phyloP scores from a whole-genome alignment of 2,888 invertebrate species.

The Lasioglossum marginatum region DNA sequence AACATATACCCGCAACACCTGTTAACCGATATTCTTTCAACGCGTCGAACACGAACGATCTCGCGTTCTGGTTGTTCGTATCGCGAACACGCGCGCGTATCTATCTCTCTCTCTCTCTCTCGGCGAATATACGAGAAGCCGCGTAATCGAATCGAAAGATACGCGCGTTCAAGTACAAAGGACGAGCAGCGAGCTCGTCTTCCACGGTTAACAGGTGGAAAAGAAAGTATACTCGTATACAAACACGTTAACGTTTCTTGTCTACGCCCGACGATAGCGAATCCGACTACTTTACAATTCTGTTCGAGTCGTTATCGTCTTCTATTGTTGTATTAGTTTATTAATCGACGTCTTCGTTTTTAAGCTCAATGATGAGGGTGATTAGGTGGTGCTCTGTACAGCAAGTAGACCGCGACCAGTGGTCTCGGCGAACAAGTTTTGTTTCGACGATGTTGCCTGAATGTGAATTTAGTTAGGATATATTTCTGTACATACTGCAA shows the following conservation, averaged over 20 bases:
- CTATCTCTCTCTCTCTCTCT: neutral
- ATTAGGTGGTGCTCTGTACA: conserved; percentile 67
- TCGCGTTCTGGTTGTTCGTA: neutral
- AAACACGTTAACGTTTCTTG: conserved; percentile 44
- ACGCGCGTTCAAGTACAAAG: conserved; percentile 4
- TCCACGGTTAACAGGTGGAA: neutral
- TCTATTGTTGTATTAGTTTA: conserved; percentile 40
- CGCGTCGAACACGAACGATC: neutral
- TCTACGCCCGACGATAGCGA: conserved; percentile 33
- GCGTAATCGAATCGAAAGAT: neutral
- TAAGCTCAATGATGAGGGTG: conserved; percentile 27
- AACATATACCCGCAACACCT: neutral
- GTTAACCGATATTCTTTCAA: conserved; percentile 2
- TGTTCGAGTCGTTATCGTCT: conserved; percentile 24
- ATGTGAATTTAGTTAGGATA: conserved; percentile 74
- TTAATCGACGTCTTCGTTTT: conserved; percentile 30
- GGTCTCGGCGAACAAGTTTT: conserved; percentile 47
- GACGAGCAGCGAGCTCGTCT: neutral
- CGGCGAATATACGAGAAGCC: neutral
- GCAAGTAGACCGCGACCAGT: conserved; percentile 50
- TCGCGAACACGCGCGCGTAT: neutral
- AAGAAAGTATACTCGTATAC: neutral
- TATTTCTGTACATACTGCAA: conserved; percentile 72
- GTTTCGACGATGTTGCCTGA: conserved; percentile 67
- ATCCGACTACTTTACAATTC: conserved; percentile 43